These are phyloP conservation scores for Epicampocera succincta DNA, from an alignment of 2,888 invertebrate species.

Conservation along the genomic window DNA sequence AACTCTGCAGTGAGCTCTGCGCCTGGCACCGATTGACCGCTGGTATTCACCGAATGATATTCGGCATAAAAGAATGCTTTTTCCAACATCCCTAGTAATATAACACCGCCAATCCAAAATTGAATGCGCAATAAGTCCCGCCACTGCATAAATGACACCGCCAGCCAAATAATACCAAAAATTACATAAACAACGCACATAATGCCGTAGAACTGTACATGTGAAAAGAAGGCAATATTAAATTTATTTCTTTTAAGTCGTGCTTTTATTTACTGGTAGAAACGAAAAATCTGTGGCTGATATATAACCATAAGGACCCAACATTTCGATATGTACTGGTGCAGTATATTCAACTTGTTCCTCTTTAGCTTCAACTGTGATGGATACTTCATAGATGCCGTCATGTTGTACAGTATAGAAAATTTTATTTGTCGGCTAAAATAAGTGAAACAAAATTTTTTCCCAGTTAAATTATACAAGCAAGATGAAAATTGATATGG, in stretches of 20 bases:
- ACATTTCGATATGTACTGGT: constrained; percentile 87
- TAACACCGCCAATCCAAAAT: constrained; percentile 97
- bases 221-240: background rate
- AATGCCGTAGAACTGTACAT: constrained; percentile 90
- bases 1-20: constrained; percentile 94
- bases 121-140: constrained; percentile 94
- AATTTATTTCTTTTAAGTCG: background rate
- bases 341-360: constrained; percentile 83
- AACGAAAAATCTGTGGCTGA: constrained; percentile 95
- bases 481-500: background rate
- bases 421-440: constrained; percentile 81
- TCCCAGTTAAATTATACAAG: no score
- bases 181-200: constrained; percentile 94
- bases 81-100: constrained; percentile 92
- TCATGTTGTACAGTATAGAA: constrained; percentile 85
- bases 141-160: constrained; percentile 93
- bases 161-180: constrained; percentile 91
- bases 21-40: constrained; percentile 85
- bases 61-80: constrained; percentile 95
- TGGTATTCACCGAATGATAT: constrained; percentile 89
- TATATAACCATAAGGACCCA: constrained; percentile 88
- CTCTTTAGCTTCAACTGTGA: constrained; percentile 81
- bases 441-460: constrained; percentile 25
- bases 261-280: constrained; percentile 85
- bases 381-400: constrained; percentile 87